Conservation (phyloP, 2,888 invertebrate species). For the Ectemnius lituratus region DNA sequence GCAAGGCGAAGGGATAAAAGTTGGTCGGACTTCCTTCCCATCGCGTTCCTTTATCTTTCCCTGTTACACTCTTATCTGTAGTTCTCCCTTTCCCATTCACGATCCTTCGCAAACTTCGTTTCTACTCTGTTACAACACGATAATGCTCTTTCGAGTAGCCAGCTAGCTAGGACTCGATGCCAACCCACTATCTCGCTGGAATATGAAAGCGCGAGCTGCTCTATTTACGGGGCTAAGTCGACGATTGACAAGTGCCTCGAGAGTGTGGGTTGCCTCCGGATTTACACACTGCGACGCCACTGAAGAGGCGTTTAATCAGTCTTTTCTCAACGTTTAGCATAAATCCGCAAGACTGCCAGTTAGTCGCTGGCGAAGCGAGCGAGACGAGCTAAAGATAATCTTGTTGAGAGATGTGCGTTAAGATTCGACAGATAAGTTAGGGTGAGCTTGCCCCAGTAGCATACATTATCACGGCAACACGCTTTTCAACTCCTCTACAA, state of each 20-base stretch:
- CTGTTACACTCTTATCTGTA: conserved; percentile 40
- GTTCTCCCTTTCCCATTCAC: not conserved
- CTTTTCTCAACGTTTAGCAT: conserved; percentile 16
- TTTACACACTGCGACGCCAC: not conserved
- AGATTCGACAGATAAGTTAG: conserved; percentile 51
- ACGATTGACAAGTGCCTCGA: conserved; percentile 14
- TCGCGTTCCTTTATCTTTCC: conserved; percentile 56
- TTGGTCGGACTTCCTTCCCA: conserved; percentile 56
- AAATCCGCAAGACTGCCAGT: conserved; percentile 43
- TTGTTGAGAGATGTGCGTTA: conserved; percentile 39
- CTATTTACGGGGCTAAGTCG: conserved; percentile 28
- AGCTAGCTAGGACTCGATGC: not conserved
- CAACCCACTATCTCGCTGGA: too few relatives aligned
- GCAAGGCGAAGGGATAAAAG: conserved; percentile 41
- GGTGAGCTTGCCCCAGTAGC: conserved; percentile 61
- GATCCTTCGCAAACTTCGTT: conserved; percentile 17
- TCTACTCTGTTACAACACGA: conserved; percentile 18
- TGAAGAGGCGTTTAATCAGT: conserved; percentile 37
- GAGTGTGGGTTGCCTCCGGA: not conserved
- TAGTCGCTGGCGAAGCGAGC: conserved; percentile 23
- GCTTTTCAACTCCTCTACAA: too few relatives aligned
- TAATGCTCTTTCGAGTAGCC: conserved; percentile 37
- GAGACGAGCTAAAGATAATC: conserved; percentile 47
- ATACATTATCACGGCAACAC: conserved; percentile 60
- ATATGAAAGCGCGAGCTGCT: conserved; percentile 8